Percentiles rank a stretch among this genome's conserved stretches.
Conservation (phyloP, 2,797 vertebrate species). For the Neosalanx taihuensis region DNA sequence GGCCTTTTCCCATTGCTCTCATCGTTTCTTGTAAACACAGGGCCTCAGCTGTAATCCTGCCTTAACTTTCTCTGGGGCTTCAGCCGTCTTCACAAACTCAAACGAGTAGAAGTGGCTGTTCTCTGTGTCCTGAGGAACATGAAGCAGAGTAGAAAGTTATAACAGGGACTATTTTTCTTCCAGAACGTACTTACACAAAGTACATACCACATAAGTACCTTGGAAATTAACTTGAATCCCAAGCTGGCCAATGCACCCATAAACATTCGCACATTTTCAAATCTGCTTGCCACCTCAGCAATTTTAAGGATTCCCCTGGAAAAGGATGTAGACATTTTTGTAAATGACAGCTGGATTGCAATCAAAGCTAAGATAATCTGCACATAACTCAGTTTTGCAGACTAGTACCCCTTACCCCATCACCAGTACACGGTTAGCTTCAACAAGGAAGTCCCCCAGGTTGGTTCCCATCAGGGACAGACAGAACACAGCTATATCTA, state of each 20-base stretch:
- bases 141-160: neutral
- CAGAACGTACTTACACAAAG: too few species aligned
- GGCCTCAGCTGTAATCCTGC: constrained; percentile 68
- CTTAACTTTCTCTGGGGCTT: constrained; percentile 56
- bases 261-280: constrained; percentile 78
- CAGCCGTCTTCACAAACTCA: constrained; percentile 68
- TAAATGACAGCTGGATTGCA: neutral
- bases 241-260: constrained; percentile 70
- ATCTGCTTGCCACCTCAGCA: constrained; percentile 92
- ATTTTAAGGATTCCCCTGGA: constrained; percentile 86
- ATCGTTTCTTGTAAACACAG: constrained; percentile 81
- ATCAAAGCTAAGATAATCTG: neutral
- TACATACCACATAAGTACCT: constrained; percentile 67
- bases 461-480: constrained; percentile 97
- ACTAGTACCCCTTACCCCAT: constrained; percentile 69
- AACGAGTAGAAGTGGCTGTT: constrained; percentile 78
- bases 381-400: neutral
- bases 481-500: constrained; percentile 91
- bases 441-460: constrained; percentile 84
- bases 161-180: neutral
- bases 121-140: constrained; percentile 63
- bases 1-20: constrained; percentile 28
- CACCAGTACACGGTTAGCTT: constrained; percentile 89
- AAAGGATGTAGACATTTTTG: neutral
- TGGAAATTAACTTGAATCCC: constrained; percentile 82